Evolutionary conservation across 2,797 vertebrate genomes (phyloP).

Genomic region (Babyrousa celebensis): DNA sequence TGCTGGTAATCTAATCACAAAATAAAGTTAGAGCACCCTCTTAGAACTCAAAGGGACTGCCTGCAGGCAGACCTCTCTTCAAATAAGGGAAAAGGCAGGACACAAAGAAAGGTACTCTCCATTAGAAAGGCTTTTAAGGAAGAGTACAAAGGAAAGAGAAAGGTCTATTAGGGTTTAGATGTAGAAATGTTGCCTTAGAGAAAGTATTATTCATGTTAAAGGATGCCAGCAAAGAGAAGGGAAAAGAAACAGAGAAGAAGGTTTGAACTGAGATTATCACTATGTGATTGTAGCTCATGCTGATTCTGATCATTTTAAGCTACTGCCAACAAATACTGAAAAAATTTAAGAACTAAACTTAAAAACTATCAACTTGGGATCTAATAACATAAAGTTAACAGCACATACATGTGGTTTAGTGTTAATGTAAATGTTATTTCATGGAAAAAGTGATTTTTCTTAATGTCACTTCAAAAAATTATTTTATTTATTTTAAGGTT

Average conservation of each 20-base stretch:
- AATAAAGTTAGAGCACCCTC: conserved; percentile 80
- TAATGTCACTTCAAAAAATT: neutral
- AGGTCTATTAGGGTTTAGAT: conserved; percentile 74
- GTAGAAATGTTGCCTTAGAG: conserved; percentile 75
- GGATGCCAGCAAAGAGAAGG: conserved; percentile 23
- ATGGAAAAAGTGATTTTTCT: neutral
- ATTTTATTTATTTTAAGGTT: neutral
- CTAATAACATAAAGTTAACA: neutral
- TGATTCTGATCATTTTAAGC: neutral
- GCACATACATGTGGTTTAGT: neutral
- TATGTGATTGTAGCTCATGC: neutral
- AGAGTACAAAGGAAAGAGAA: conserved; percentile 76
- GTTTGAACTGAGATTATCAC: neutral
- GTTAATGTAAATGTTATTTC: conserved; percentile 4
- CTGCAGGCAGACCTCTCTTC: conserved; percentile 77
- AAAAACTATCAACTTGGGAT: neutral
- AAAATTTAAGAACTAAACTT: neutral
- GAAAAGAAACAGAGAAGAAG: conserved; percentile 12
- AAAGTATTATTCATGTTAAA: conserved; percentile 75
- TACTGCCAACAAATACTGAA: neutral
- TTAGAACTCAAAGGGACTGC: conserved; percentile 74
- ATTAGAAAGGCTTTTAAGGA: conserved; percentile 77
- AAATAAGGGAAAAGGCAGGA: conserved; percentile 72
- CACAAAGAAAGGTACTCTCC: conserved; percentile 73
- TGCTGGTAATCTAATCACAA: conserved; percentile 74